Evolutionary conservation across 1,140 invertebrate species (phyloP).

Genomic region (Drosophila yakuba): DNA sequence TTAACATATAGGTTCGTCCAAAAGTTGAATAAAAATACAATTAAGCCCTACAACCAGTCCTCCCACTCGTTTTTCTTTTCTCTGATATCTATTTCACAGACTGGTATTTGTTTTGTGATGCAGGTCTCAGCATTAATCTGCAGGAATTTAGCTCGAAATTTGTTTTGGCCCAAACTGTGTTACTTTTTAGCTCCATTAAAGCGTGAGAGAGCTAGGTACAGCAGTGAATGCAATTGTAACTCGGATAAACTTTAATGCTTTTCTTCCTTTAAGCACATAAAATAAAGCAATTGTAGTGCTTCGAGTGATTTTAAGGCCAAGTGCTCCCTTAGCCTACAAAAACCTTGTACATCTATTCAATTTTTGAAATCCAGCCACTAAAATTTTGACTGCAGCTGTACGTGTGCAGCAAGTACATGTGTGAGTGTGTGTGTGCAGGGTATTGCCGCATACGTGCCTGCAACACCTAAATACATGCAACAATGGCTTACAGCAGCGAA

Average conservation of each 20-base stretch:
- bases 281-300: neutral
- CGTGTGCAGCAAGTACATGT: conserved; percentile 1
- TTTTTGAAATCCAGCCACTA: neutral
- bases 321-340: neutral
- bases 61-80: neutral
- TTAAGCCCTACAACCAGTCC: conserved; percentile 38
- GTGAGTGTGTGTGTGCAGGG: conserved; percentile 12
- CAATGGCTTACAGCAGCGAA: conserved; percentile 46
- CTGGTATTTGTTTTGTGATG: conserved; percentile 3
- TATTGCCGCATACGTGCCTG: conserved; percentile 65
- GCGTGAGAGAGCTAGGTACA: conserved; percentile 20
- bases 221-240: neutral
- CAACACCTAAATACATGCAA: conserved; percentile 76
- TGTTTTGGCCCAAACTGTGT: conserved; percentile 1
- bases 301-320: neutral
- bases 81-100: neutral
- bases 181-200: conserved; percentile 38
- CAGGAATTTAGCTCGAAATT: conserved; percentile 25
- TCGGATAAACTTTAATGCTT: neutral
- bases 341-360: neutral
- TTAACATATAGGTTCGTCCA: neutral
- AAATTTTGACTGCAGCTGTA: conserved; percentile 9
- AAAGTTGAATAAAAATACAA: conserved; percentile 78
- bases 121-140: conserved; percentile 62
- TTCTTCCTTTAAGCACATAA: too few species aligned